Conservation (phyloP, 1,140 invertebrate species). For the Pollicipes pollicipes region DNA sequence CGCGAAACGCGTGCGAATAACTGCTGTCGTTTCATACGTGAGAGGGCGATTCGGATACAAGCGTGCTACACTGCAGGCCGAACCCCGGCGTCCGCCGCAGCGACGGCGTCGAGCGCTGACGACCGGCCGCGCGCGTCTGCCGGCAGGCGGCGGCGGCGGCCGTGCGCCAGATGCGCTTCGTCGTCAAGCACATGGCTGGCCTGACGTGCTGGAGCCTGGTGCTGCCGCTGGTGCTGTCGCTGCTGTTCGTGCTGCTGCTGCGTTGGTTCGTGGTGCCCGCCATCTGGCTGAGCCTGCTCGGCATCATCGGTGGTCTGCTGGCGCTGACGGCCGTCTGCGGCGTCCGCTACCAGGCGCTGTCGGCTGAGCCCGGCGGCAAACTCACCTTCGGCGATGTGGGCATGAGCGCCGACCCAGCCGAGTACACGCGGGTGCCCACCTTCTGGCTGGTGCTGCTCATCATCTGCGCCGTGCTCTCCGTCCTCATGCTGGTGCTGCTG, state of each 20-base stretch:
- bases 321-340: neutral
- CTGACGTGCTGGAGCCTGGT: neutral
- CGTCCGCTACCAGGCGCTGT: neutral
- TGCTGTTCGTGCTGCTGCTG: neutral
- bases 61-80: too few species aligned
- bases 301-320: too few species aligned
- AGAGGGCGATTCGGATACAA: too few species aligned
- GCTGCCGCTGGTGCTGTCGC: neutral
- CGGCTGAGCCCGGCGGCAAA: too few species aligned
- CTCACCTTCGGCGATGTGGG: too few species aligned
- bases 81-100: too few species aligned
- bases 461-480: neutral
- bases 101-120: too few species aligned
- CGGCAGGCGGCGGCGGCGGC: neutral
- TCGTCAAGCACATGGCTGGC: neutral
- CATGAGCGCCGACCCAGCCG: neutral
- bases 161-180: neutral
- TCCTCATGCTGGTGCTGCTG: neutral
- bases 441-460: neutral
- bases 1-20: too few species aligned
- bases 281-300: too few species aligned
- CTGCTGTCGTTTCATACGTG: too few species aligned
- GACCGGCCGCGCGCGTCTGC: too few species aligned
- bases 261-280: neutral
- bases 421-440: too few species aligned